phyloP scores from a whole-genome alignment of 2,888 invertebrate genomes.

The Empis livida region DNA sequence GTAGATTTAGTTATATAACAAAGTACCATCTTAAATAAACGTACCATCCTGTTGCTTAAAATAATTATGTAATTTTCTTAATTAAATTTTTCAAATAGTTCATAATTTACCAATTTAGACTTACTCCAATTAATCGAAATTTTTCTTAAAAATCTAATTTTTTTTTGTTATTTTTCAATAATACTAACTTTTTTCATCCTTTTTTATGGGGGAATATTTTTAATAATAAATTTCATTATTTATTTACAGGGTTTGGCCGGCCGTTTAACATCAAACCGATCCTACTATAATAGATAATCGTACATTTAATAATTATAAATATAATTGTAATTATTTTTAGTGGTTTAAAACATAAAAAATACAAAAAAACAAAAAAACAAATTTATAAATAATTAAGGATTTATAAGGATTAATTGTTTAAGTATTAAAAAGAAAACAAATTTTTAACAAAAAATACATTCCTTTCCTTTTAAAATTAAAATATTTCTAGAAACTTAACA shows the following conservation, averaged over 20 bases:
- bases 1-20: too few species aligned
- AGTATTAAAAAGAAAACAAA: neutral
- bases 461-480: neutral
- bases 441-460: neutral
- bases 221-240: conserved; percentile 24
- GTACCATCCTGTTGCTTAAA: too few species aligned
- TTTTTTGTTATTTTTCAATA: neutral
- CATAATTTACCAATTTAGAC: too few species aligned
- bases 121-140: too few species aligned
- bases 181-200: neutral
- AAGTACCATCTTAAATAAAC: too few species aligned
- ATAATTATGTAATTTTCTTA: too few species aligned
- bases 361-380: too few species aligned
- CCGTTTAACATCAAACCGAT: conserved; percentile 47
- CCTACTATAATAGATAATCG: conserved; percentile 3
- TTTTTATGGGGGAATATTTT: neutral
- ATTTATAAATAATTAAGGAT: neutral
- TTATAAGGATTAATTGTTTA: neutral
- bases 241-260: conserved; percentile 70
- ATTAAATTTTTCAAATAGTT: too few species aligned
- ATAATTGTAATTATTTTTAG: neutral
- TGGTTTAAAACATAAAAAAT: too few species aligned
- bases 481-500: neutral
- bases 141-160: too few species aligned
- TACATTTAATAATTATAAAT: neutral